Percentiles rank a stretch among this genome's conserved stretches.
Evolutionary conservation across 2,888 invertebrate genomes (phyloP).

Genomic region (Timema cristinae): DNA sequence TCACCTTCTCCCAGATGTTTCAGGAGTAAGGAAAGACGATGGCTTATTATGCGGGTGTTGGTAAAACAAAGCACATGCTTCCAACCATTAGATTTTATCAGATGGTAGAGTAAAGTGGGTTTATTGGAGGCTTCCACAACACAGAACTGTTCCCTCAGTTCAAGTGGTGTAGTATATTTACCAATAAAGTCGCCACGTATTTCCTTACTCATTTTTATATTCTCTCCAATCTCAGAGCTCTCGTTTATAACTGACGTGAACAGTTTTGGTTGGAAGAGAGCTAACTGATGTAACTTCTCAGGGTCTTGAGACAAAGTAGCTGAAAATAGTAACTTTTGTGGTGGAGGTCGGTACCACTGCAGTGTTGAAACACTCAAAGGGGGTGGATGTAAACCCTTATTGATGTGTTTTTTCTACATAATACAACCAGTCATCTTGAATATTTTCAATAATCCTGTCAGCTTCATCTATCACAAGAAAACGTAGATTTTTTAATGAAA

Average conservation of each 20-base stretch:
- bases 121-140: constrained; percentile 65
- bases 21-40: constrained; percentile 65
- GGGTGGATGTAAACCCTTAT: constrained; percentile 38
- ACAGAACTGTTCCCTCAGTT: constrained; percentile 66
- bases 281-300: constrained; percentile 84
- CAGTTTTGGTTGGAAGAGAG: constrained; percentile 86
- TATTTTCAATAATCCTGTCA: constrained; percentile 87
- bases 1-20: constrained; percentile 55
- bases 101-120: constrained; percentile 73
- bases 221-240: not conserved
- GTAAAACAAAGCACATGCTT: constrained; percentile 87
- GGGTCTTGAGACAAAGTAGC: constrained; percentile 96
- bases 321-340: constrained; percentile 93
- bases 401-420: constrained; percentile 63
- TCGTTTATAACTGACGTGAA: constrained; percentile 67
- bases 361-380: constrained; percentile 51
- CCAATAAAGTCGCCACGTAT: constrained; percentile 57
- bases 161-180: constrained; percentile 78
- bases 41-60: constrained; percentile 74
- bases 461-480: constrained; percentile 96
- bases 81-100: constrained; percentile 55
- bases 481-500: constrained; percentile 64
- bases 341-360: constrained; percentile 51
- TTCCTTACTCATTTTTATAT: constrained; percentile 12
- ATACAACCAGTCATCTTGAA: constrained; percentile 74